Conservation (phyloP, 2,113 vertebrate species). For the Carlito syrichta region DNA sequence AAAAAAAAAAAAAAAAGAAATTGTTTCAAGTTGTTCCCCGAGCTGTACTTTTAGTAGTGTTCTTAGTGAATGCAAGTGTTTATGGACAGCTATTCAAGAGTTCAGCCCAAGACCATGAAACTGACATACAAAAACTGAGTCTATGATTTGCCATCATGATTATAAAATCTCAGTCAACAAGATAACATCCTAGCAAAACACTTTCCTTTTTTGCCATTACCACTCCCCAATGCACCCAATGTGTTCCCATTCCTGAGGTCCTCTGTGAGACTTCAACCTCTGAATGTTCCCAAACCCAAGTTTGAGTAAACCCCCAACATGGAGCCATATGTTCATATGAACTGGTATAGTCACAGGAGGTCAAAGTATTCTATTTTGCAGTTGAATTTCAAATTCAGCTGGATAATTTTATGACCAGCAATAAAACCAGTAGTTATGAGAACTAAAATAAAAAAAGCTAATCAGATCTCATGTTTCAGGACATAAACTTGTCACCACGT, state of each 20-base stretch:
- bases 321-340: neutral
- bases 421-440: constrained; percentile 57
- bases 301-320: neutral
- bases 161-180: neutral
- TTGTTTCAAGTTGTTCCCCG: neutral
- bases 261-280: neutral
- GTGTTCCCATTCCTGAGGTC: neutral
- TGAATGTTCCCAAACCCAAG: neutral
- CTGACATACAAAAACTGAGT: neutral
- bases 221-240: neutral
- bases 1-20: too few relatives aligned
- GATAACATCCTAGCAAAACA: neutral
- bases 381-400: constrained; percentile 61
- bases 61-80: neutral
- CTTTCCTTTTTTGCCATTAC: neutral
- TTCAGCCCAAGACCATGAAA: neutral
- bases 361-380: constrained; percentile 48
- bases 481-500: constrained; percentile 64
- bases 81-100: neutral
- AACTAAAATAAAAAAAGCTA: constrained; percentile 64
- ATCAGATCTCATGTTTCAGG: constrained; percentile 63
- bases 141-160: neutral
- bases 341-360: constrained; percentile 18
- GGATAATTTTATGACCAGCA: constrained; percentile 63
- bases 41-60: neutral